phyloP scores from a whole-genome alignment of 35 echinoderm and acorn worm genomes.

The Stichopus chloronotus region DNA sequence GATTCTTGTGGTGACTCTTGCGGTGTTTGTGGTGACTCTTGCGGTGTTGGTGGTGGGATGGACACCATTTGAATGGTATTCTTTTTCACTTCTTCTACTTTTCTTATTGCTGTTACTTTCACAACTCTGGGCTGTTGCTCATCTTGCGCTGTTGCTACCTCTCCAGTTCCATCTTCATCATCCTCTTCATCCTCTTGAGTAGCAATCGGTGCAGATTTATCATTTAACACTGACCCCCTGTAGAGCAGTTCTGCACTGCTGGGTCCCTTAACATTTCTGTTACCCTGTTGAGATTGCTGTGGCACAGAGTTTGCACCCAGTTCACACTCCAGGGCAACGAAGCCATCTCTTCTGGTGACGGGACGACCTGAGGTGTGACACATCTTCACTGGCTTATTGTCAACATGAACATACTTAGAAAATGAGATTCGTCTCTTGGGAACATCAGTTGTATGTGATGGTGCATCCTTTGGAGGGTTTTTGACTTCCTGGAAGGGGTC shows the following conservation, averaged over 20 bases:
- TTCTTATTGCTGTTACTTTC: conserved; percentile 30
- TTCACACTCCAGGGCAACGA: conserved; percentile 78
- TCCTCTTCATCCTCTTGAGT: conserved; percentile 43
- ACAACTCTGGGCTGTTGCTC: conserved; percentile 46
- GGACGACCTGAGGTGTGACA: conserved; percentile 86
- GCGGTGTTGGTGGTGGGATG: neutral
- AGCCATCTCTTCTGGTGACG: conserved; percentile 87
- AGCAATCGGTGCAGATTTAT: conserved; percentile 49
- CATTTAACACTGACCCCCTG: conserved; percentile 22
- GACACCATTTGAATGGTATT: conserved; percentile 1
- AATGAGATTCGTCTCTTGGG: conserved; percentile 78
- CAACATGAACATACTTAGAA: conserved; percentile 87
- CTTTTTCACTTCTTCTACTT: neutral
- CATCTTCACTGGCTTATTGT: conserved; percentile 88
- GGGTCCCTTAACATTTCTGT: conserved; percentile 56
- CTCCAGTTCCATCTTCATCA: neutral
- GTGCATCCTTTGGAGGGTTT: conserved; percentile 52
- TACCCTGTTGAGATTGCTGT: conserved; percentile 56
- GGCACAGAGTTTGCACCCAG: conserved; percentile 37
- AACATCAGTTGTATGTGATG: neutral
- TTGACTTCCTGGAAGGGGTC: conserved; percentile 69
- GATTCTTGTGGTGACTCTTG: neutral
- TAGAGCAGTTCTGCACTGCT: conserved; percentile 77
- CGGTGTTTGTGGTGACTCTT: neutral
- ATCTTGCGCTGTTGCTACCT: conserved; percentile 6